These are phyloP conservation scores for Phyllotis vaccarum DNA, from an alignment of 2,797 vertebrate genomes.

Conservation along the genomic window DNA sequence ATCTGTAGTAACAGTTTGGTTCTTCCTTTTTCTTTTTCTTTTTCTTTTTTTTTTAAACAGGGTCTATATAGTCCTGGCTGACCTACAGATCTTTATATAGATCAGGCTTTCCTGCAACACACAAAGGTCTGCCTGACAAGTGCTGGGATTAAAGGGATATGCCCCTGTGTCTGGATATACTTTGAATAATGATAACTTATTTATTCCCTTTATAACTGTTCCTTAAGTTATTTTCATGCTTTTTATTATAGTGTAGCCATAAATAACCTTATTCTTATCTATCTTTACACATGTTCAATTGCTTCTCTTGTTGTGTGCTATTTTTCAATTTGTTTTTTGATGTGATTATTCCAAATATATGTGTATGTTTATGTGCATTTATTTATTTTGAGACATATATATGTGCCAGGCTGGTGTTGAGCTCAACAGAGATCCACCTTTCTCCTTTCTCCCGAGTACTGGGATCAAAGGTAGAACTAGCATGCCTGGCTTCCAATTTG, in stretches of 20 bases:
- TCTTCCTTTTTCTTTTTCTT: background rate
- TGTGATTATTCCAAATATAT: background rate
- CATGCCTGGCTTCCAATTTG: background rate
- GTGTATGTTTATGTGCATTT: background rate
- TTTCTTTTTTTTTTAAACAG: background rate
- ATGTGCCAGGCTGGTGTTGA: background rate
- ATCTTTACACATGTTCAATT: background rate
- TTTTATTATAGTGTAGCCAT: background rate
- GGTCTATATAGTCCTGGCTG: no score
- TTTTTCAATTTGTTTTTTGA: background rate
- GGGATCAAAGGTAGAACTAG: background rate
- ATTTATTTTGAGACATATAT: background rate
- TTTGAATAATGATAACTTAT: background rate
- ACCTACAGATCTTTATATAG: no score
- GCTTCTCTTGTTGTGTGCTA: background rate
- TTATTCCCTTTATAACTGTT: background rate
- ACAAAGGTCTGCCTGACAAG: no score
- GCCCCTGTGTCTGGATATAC: no score
- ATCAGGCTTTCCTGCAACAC: no score
- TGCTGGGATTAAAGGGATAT: background rate
- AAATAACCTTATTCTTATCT: background rate
- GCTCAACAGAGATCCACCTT: background rate
- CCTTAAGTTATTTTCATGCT: background rate
- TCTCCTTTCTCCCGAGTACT: background rate
- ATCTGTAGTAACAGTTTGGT: background rate